Percentiles rank a stretch among this genome's conserved stretches.
These are phyloP conservation scores for Hylaea fasciaria DNA, from an alignment of 2,888 invertebrate species.

Conservation along the genomic window DNA sequence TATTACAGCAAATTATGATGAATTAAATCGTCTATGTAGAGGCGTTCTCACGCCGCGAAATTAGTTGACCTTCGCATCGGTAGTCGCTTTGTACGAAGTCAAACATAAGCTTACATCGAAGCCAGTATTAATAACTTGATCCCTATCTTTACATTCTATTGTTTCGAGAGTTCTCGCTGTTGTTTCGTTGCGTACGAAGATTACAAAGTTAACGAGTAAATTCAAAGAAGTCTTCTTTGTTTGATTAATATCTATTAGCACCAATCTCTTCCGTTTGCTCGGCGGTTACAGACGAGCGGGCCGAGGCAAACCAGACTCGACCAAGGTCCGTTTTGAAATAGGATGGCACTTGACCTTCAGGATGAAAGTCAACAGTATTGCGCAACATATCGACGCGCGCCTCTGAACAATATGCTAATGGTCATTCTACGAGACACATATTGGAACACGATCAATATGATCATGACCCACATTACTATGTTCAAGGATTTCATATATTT, in stretches of 20 bases:
- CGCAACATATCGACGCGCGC: conserved; percentile 76
- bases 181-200: conserved; percentile 48
- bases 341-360: conserved; percentile 85
- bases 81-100: conserved; percentile 60
- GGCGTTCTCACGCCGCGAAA: conserved; percentile 80
- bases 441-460: conserved; percentile 80
- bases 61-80: conserved; percentile 75
- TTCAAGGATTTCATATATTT: conserved; percentile 85
- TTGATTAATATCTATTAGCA: conserved; percentile 72
- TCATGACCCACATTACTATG: conserved; percentile 81
- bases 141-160: conserved; percentile 51
- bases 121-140: conserved; percentile 49
- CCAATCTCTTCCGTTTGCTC: conserved; percentile 76
- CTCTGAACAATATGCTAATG: conserved; percentile 80
- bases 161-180: conserved; percentile 45
- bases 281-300: conserved; percentile 55
- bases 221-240: conserved; percentile 60
- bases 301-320: conserved; percentile 81
- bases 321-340: conserved; percentile 84
- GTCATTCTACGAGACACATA: conserved; percentile 75
- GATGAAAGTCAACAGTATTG: conserved; percentile 84
- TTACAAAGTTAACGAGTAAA: conserved; percentile 52
- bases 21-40: conserved; percentile 78
- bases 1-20: conserved; percentile 82
- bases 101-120: conserved; percentile 53